phyloP scores from a whole-genome alignment of 2,797 vertebrate genomes.

The Sarcophilus harrisii region DNA sequence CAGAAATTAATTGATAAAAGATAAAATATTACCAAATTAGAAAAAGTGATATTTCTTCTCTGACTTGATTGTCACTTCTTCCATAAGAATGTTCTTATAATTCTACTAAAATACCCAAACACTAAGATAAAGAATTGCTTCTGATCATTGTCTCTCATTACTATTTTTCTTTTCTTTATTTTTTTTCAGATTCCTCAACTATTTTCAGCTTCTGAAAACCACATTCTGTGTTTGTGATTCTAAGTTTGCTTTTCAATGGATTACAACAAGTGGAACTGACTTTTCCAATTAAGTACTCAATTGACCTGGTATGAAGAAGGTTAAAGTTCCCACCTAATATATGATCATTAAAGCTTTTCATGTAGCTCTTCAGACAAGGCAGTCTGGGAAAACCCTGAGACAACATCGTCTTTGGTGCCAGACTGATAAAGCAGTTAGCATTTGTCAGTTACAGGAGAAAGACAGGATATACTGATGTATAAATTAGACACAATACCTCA shows the following conservation, averaged over 20 bases:
- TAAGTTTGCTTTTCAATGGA: slow-evolving; percentile 58
- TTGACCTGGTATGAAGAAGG: slow-evolving; percentile 71
- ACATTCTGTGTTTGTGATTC: slow-evolving; percentile 15
- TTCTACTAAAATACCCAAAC: slow-evolving; percentile 42
- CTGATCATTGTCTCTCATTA: neutral
- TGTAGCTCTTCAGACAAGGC: slow-evolving; percentile 76
- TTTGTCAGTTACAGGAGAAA: slow-evolving; percentile 83
- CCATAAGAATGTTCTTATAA: slow-evolving; percentile 11
- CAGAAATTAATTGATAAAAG: slow-evolving; percentile 8
- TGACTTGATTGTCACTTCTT: slow-evolving; percentile 27
- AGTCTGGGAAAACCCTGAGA: slow-evolving; percentile 80
- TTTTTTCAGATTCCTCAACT: neutral
- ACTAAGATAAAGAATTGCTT: neutral
- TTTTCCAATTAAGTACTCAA: slow-evolving; percentile 73
- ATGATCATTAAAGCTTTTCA: slow-evolving; percentile 73
- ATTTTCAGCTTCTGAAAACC: slow-evolving; percentile 52
- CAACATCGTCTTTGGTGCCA: slow-evolving; percentile 80
- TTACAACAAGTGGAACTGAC: slow-evolving; percentile 69
- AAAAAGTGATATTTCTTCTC: neutral
- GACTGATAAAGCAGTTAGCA: slow-evolving; percentile 82
- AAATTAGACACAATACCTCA: slow-evolving; percentile 72
- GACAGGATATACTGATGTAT: slow-evolving; percentile 43
- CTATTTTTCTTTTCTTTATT: slow-evolving; percentile 1
- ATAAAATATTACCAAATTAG: neutral
- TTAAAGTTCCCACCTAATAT: slow-evolving; percentile 80